Evolutionary conservation across 2,113 vertebrate genomes (phyloP).

Genomic region (Pygoscelis antarcticus): DNA sequence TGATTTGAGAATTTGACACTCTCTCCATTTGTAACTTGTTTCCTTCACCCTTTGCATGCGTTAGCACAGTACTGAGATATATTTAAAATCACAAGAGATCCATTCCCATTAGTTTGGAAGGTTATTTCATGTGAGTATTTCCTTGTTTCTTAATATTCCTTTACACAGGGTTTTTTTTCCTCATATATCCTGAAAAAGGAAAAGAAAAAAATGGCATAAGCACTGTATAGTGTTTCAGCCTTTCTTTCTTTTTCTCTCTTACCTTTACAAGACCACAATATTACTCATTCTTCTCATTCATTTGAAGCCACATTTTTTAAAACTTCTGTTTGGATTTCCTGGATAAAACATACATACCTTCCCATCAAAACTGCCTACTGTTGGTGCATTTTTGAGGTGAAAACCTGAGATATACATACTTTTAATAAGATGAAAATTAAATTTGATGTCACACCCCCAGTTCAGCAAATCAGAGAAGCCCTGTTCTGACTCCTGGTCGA

Average conservation of each 20-base stretch:
- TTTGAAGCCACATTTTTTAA: neutral
- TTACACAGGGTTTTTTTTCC: neutral
- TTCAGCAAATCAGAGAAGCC: neutral
- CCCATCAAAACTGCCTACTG: neutral
- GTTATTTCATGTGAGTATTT: neutral
- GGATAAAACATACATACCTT: neutral
- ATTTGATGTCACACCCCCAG: neutral
- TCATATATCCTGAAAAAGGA: neutral
- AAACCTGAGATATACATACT: neutral
- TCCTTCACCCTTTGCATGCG: slow-evolving; percentile 8
- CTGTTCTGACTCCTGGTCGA: fast-evolving
- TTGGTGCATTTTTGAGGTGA: neutral
- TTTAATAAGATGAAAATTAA: neutral
- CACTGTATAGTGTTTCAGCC: neutral
- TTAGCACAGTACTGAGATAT: neutral
- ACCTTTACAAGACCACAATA: neutral
- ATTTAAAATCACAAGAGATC: slow-evolving; percentile 36
- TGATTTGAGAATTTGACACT: slow-evolving; percentile 12
- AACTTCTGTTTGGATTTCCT: neutral
- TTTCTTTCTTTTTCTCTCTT: neutral
- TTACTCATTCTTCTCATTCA: neutral
- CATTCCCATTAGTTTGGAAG: neutral
- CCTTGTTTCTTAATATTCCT: neutral
- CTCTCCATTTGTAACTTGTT: slow-evolving; percentile 12
- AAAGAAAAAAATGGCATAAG: slow-evolving; percentile 2